phyloP scores from a whole-genome alignment of 2,797 vertebrate species.

The Notoglanidium macrostoma region DNA sequence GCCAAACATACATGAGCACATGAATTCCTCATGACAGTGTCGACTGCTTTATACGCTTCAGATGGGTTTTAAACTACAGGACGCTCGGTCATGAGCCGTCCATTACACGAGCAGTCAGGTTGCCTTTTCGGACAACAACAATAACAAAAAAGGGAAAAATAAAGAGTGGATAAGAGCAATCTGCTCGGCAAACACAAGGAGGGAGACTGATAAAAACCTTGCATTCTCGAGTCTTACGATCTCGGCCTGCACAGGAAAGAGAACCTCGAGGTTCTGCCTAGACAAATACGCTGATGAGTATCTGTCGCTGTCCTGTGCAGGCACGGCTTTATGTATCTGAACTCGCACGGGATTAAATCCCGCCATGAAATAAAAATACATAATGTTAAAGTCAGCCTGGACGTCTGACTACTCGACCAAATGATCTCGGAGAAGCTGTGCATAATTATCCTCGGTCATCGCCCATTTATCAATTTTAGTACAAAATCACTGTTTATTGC shows the following conservation, averaged over 20 bases:
- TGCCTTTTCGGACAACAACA: not conserved
- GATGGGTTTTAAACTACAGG: not conserved
- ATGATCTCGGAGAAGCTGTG: not conserved
- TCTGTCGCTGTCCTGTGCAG: not conserved
- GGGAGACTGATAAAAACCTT: not conserved
- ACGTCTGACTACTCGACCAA: no score
- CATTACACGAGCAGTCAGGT: not conserved
- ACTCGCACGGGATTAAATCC: not conserved
- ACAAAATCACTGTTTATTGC: not conserved
- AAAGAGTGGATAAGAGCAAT: not conserved
- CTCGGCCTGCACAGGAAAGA: not conserved
- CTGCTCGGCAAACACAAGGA: not conserved
- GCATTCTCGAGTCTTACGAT: not conserved
- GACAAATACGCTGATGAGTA: not conserved
- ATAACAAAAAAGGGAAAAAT: not conserved
- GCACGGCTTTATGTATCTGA: not conserved
- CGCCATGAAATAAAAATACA: not conserved
- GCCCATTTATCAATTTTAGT: not conserved
- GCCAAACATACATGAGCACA: not conserved
- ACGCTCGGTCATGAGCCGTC: not conserved
- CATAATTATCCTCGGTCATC: not conserved
- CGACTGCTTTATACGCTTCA: not conserved
- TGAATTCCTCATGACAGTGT: not conserved
- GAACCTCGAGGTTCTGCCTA: not conserved
- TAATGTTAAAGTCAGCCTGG: not conserved